A percentile compares a stretch with the other conserved stretches of the same genome.
phyloP scores from a whole-genome alignment of 2,797 vertebrate species.

The Adelosebastes latens region DNA sequence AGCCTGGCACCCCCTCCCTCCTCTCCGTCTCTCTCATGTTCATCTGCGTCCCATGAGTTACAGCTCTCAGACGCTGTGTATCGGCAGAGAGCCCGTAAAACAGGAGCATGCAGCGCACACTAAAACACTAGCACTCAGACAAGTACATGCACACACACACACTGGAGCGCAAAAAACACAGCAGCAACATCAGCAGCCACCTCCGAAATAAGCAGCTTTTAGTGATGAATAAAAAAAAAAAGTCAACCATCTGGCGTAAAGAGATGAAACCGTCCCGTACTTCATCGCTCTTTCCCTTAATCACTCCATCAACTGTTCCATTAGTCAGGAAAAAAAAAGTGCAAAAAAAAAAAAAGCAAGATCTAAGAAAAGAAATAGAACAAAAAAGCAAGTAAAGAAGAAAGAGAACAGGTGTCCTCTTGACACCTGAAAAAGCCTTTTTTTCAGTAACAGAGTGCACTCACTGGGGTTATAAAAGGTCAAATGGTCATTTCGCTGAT shows the following conservation, averaged over 20 bases:
- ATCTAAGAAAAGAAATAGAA: background rate
- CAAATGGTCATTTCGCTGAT: conserved; percentile 23
- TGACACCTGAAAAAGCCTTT: background rate
- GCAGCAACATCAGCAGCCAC: conserved; percentile 38
- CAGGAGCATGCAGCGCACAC: conserved; percentile 26
- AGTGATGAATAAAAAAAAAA: conserved; percentile 47
- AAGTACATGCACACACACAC: background rate
- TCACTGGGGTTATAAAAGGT: background rate
- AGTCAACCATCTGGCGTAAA: conserved; percentile 63
- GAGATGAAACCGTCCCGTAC: conserved; percentile 26
- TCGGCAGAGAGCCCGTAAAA: conserved; percentile 52
- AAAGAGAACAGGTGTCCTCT: background rate
- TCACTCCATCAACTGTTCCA: conserved; percentile 40
- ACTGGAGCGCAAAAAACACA: background rate
- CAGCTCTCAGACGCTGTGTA: conserved; percentile 52
- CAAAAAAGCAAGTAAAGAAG: background rate
- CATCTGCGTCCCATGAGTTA: conserved; percentile 59
- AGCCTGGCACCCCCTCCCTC: background rate
- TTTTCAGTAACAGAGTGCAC: background rate
- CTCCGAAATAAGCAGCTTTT: conserved; percentile 65
- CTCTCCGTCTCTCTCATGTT: conserved; percentile 45
- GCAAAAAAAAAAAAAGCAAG: background rate
- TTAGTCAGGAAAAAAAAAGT: background rate
- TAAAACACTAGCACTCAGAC: conserved; percentile 31
- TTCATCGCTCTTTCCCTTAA: conserved; percentile 37